Percentiles rank a stretch among this genome's conserved stretches.
Evolutionary conservation across 2,888 invertebrate species (phyloP).

Genomic region (Ariolimax columbianus): DNA sequence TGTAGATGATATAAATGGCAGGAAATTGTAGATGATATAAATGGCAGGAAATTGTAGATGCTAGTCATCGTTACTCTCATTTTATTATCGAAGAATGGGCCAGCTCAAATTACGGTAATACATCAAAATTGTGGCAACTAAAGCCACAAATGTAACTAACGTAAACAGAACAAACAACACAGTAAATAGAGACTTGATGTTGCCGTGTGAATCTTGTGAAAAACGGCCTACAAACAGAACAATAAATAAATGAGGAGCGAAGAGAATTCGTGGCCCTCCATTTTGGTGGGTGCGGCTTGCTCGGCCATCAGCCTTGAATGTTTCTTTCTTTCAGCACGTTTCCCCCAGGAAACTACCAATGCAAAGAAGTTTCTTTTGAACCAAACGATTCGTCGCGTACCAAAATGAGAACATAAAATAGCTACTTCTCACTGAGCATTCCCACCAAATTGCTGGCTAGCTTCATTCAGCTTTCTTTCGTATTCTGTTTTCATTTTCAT

Average conservation of each 20-base stretch:
- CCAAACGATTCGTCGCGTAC: background rate
- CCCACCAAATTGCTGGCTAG: background rate
- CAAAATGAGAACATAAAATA: background rate
- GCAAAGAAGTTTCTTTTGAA: background rate
- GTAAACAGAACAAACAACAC: too few species aligned
- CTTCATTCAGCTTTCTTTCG: constrained; percentile 4
- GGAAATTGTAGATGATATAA: too few species aligned
- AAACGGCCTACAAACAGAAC: background rate
- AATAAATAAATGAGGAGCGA: background rate
- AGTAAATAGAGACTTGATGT: too few species aligned
- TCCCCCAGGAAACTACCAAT: background rate
- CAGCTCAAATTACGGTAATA: too few species aligned
- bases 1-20: too few species aligned
- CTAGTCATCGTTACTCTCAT: too few species aligned
- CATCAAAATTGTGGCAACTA: too few species aligned
- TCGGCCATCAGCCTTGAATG: background rate
- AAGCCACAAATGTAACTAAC: too few species aligned
- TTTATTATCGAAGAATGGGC: too few species aligned
- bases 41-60: too few species aligned
- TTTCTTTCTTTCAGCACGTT: background rate
- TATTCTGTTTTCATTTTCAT: background rate
- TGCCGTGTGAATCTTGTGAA: background rate
- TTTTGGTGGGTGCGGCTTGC: background rate
- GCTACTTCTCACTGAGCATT: background rate
- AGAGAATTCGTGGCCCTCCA: background rate